Conservation (phyloP, 2,113 vertebrate genomes). For the Mesitornis unicolor region DNA sequence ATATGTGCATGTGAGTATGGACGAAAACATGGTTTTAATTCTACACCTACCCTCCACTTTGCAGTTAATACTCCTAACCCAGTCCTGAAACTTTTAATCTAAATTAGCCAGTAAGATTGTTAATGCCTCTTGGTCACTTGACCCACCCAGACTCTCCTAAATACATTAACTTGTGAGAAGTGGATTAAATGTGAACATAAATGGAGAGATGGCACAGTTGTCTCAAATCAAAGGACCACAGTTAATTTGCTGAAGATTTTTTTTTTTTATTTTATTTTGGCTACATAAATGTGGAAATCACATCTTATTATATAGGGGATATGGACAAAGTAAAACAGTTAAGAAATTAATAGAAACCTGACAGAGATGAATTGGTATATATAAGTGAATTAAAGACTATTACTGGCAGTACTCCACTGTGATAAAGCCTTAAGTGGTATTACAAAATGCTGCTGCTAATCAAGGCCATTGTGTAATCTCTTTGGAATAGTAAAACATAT, state of each 20-base stretch:
- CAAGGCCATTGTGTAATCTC: conserved; percentile 53
- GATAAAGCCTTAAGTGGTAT: conserved; percentile 73
- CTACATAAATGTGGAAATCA: conserved; percentile 59
- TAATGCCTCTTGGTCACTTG: not conserved
- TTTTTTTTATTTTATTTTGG: conserved; percentile 8
- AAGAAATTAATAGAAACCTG: conserved; percentile 74
- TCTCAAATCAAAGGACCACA: conserved; percentile 47
- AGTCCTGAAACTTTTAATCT: not conserved
- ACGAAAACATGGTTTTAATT: not conserved
- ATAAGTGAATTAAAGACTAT: conserved; percentile 78
- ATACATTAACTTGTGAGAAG: conserved; percentile 50
- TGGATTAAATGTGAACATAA: conserved; percentile 59
- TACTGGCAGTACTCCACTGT: conserved; percentile 72
- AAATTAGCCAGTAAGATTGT: conserved; percentile 14
- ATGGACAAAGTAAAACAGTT: conserved; percentile 64
- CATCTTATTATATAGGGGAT: conserved; percentile 32
- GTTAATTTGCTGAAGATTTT: conserved; percentile 56
- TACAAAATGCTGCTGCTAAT: conserved; percentile 68
- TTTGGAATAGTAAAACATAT: conserved; percentile 47
- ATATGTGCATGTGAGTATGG: not conserved
- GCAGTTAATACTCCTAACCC: not conserved
- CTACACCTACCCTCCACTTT: not conserved
- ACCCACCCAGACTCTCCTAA: conserved; percentile 21
- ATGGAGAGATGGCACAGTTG: conserved; percentile 34
- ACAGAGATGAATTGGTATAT: conserved; percentile 74